Evolutionary conservation across 2,797 vertebrate species (phyloP).

Genomic region (Galago senegalensis): DNA sequence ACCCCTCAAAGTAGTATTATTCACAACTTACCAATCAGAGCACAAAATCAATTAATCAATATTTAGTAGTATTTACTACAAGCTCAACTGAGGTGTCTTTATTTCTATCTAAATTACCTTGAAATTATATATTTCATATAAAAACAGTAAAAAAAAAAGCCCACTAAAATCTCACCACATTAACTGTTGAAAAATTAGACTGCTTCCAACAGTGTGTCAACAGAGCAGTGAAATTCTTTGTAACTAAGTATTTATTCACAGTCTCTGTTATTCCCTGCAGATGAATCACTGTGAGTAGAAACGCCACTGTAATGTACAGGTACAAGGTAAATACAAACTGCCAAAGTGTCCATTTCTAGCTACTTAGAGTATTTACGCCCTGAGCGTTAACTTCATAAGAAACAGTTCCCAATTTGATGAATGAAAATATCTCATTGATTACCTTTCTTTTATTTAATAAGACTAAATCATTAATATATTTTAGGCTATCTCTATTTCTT

Average conservation of each 20-base stretch:
- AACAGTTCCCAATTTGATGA: neutral
- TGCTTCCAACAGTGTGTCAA: neutral
- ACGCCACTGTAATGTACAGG: constrained; percentile 24
- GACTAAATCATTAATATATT: neutral
- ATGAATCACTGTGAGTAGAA: constrained; percentile 35
- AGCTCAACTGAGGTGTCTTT: neutral
- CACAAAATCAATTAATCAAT: constrained; percentile 1
- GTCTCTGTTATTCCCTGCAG: neutral
- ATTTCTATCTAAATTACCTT: constrained; percentile 38
- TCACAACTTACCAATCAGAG: constrained; percentile 18
- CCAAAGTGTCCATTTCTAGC: neutral
- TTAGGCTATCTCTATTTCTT: neutral
- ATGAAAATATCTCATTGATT: constrained; percentile 16
- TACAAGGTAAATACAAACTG: neutral
- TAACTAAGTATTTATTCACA: neutral
- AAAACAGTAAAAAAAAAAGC: neutral
- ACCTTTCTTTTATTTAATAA: constrained; percentile 25
- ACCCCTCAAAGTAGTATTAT: neutral
- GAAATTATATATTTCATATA: constrained; percentile 26
- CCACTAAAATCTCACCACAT: neutral
- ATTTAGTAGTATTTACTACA: constrained; percentile 27
- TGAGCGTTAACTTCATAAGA: constrained; percentile 7
- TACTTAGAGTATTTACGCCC: neutral
- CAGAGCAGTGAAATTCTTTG: neutral
- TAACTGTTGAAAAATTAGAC: constrained; percentile 27